Conservation (phyloP, 2,797 vertebrate genomes). For the Brachyalestes nurse region DNA sequence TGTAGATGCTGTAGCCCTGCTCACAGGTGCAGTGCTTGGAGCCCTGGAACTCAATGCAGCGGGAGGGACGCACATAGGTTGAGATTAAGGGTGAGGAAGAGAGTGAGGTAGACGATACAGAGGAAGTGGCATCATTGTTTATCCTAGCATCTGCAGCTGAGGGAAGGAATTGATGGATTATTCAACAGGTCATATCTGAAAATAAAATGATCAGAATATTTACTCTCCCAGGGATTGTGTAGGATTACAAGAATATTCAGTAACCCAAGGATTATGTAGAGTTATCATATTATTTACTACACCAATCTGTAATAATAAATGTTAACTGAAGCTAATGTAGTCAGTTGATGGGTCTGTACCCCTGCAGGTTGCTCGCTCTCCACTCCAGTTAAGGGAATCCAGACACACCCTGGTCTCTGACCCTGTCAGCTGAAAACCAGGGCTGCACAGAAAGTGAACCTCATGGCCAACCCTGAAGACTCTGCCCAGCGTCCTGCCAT, state of each 20-base stretch:
- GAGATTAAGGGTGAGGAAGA: constrained; percentile 23
- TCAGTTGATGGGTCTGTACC: constrained; percentile 64
- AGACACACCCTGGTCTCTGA: constrained; percentile 79
- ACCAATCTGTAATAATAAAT: background rate
- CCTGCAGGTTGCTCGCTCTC: constrained; percentile 80
- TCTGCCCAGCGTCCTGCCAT: constrained; percentile 80
- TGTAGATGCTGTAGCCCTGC: constrained; percentile 77
- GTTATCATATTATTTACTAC: no score
- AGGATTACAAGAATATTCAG: background rate
- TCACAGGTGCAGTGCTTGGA: constrained; percentile 78
- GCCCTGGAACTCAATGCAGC: constrained; percentile 74
- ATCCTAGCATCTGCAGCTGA: constrained; percentile 48
- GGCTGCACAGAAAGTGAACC: constrained; percentile 82
- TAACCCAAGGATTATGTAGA: no score
- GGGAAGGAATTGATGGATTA: background rate
- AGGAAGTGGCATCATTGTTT: constrained; percentile 30
- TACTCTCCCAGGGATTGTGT: background rate
- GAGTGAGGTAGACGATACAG: constrained; percentile 19
- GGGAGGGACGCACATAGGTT: constrained; percentile 62
- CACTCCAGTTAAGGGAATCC: constrained; percentile 82
- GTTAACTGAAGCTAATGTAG: background rate
- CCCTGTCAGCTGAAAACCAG: constrained; percentile 80
- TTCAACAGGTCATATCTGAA: background rate
- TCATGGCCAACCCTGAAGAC: constrained; percentile 78
- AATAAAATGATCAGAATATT: background rate